Evolutionary conservation across 1,140 invertebrate species (phyloP).

Genomic region (Temnothorax curvispinosus): DNA sequence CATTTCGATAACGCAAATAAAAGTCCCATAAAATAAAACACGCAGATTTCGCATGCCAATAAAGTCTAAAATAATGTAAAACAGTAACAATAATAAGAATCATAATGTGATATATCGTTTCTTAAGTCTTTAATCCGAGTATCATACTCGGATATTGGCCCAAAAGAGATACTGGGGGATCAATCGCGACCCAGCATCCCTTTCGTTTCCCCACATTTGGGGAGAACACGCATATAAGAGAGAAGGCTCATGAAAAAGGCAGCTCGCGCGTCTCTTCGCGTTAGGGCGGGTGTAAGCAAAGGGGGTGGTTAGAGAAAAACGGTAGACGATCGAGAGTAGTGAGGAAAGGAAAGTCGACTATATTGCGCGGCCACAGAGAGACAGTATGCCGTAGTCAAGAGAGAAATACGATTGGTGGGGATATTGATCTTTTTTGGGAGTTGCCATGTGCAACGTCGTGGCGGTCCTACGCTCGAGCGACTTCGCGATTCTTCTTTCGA

Average conservation of each 20-base stretch:
- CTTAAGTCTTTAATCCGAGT: background rate
- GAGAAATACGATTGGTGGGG: constrained; percentile 77
- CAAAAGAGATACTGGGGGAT: background rate
- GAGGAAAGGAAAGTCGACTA: constrained; percentile 23
- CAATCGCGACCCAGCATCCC: constrained; percentile 4
- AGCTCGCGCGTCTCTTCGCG: background rate
- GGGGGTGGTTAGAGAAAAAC: background rate
- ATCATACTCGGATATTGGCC: background rate
- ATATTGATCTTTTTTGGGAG: constrained; percentile 78
- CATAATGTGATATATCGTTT: background rate
- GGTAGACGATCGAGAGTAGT: background rate
- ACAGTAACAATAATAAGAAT: background rate
- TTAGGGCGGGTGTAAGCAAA: constrained; percentile 27
- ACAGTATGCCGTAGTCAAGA: constrained; percentile 64
- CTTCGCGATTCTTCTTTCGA: constrained; percentile 72
- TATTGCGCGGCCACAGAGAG: constrained; percentile 55
- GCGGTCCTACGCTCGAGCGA: constrained; percentile 64
- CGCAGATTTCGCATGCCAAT: background rate
- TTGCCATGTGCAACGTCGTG: constrained; percentile 73
- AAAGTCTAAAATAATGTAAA: background rate
- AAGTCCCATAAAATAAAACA: constrained; percentile 9
- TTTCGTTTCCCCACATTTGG: background rate
- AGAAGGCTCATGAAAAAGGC: background rate
- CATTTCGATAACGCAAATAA: constrained; percentile 24
- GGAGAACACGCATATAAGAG: background rate